Evolutionary conservation across 1,140 invertebrate genomes (phyloP).

Genomic region (Drosophila saltans): DNA sequence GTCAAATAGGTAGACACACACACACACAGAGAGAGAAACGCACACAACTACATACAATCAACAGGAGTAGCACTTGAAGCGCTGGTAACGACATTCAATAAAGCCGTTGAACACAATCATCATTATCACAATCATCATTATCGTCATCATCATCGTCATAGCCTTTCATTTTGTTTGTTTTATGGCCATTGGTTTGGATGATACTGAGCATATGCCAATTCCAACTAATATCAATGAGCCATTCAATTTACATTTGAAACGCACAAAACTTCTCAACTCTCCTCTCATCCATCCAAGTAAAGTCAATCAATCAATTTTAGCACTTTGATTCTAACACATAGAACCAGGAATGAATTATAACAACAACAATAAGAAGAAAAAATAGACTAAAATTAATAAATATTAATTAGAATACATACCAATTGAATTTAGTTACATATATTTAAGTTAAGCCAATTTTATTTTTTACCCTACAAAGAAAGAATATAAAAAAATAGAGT

Average conservation of each 20-base stretch:
- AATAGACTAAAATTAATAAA: too few species aligned
- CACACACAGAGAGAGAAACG: constrained; percentile 23
- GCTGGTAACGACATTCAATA: constrained; percentile 36
- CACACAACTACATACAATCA: constrained; percentile 14
- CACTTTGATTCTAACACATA: neutral
- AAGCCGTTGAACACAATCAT: constrained; percentile 23
- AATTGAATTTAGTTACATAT: too few species aligned
- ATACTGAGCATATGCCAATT: constrained; percentile 11
- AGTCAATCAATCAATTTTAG: neutral
- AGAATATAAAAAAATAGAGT: too few species aligned
- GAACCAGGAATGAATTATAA: too few species aligned
- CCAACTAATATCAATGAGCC: constrained; percentile 10
- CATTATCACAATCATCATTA: neutral
- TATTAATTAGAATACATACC: too few species aligned
- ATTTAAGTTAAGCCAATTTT: too few species aligned
- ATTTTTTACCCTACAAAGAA: too few species aligned
- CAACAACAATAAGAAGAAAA: too few species aligned
- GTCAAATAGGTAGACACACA: constrained; percentile 30
- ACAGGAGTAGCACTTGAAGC: constrained; percentile 32
- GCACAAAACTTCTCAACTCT: neutral
- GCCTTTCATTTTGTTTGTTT: constrained; percentile 15
- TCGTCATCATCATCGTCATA: neutral
- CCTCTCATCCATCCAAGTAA: neutral
- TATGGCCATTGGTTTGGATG: neutral
- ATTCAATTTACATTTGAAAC: constrained; percentile 5